These are phyloP conservation scores for Campylomormyrus tamandua DNA, from an alignment of 2,113 vertebrate genomes.

Conservation along the genomic window DNA sequence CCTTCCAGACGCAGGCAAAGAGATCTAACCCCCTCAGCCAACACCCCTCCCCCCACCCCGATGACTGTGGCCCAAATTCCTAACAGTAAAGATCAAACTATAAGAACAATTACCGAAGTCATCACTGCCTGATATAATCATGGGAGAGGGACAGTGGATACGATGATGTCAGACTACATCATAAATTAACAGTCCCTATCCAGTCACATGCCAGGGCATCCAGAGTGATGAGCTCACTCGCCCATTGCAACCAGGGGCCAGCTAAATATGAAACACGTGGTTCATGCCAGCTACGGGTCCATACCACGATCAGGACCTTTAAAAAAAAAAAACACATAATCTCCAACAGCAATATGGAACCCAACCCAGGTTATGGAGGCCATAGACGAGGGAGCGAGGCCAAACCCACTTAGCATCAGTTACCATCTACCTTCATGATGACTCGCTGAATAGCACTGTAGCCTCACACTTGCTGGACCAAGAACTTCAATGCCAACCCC, in stretches of 20 bases:
- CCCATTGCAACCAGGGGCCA: background rate
- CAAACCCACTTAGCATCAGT: background rate
- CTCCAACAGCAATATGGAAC: background rate
- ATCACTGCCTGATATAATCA: background rate
- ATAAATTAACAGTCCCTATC: constrained; percentile 11
- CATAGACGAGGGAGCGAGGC: background rate
- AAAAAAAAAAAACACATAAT: background rate
- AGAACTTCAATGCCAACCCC: background rate
- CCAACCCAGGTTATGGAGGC: background rate
- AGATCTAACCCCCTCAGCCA: background rate
- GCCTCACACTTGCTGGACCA: background rate
- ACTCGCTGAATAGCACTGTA: background rate
- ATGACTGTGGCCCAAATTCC: background rate
- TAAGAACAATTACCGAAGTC: background rate
- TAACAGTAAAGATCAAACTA: background rate
- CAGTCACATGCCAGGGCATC: background rate
- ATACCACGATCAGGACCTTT: background rate
- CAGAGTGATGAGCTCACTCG: constrained; percentile 1
- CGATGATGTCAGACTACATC: constrained; percentile 18
- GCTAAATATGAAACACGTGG: background rate
- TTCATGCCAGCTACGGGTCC: background rate
- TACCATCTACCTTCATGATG: background rate
- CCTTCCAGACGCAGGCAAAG: background rate
- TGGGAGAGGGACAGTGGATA: background rate
- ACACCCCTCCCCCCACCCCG: background rate